Evolutionary conservation across 2,888 invertebrate genomes (phyloP), one percentile per base, ranked within the genome.

Genomic region (Ashinkailepas kermadecensis): DNA sequence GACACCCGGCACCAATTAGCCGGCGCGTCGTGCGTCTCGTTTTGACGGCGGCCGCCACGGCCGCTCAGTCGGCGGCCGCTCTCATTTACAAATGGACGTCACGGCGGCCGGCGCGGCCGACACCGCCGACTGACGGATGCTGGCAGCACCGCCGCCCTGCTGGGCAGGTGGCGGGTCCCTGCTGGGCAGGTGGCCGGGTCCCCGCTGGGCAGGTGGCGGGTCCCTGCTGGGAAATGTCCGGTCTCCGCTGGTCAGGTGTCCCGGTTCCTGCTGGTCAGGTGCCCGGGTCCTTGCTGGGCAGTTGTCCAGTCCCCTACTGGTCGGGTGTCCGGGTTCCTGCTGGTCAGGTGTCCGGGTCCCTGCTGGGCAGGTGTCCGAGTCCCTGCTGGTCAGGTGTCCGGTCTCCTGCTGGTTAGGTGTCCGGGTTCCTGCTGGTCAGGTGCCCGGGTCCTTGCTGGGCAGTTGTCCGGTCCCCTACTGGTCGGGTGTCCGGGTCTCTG

Each of bases 61-160:
- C 81, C 70, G 65, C 81, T 39, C 56, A 23, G 57, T 39, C 21
- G 9, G 57, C n/a, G 21, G 58, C 58, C n/a, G 56, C 78, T 78
- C 15, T 78, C 21, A 57, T 58, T 57, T 78, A 78, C 78, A 57
- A 57, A 78, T n/a, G 62, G 62, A n/a, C 21, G n/a, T 39, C 62
- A 21, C 11, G 80, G 7, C 57, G 13, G 57, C 80, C 57, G 25
- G 57, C 2, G 23, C 57, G 62, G 21, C 21, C 18, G 62, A 62
- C 62, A 18, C 62, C 18, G 15, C 62, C 18, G 62, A 18, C 18
- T 18, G 62, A 18, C 62, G 18, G 62, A 8, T 78, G 74, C 62
- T 74, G 78, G 59, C 23, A 23, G 78, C 8, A 21, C 12, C 54
- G 54, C 78, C 56, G 81, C 23, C 58, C 81, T 13, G 59, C 81